phyloP scores from a whole-genome alignment of 1,140 invertebrate genomes.

The Neoseiulus cucumeris region DNA sequence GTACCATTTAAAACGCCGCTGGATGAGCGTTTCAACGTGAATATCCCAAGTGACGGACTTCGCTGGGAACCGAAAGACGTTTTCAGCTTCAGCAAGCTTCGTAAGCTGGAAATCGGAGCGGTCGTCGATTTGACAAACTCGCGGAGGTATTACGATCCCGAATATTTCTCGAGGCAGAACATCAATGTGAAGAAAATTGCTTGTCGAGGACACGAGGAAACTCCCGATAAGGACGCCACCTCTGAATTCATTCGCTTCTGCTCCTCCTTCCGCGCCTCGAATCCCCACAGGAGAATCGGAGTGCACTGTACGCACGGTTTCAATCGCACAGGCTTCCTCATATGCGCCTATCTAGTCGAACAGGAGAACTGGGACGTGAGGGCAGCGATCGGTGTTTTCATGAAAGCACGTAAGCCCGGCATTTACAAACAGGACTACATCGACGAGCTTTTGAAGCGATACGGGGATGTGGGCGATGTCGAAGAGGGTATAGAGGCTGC shows the following conservation, averaged over 20 bases:
- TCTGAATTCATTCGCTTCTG: background rate
- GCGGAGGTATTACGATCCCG: background rate
- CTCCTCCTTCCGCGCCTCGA: background rate
- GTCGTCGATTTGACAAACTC: background rate
- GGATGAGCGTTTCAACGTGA: background rate
- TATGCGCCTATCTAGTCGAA: slow-evolving; percentile 72
- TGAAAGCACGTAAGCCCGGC: slow-evolving; percentile 36
- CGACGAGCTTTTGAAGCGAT: slow-evolving; percentile 38
- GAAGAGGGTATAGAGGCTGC: slow-evolving; percentile 39
- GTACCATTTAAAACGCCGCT: background rate
- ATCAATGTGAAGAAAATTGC: background rate
- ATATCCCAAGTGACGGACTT: background rate
- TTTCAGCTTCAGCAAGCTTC: background rate
- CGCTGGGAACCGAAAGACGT: background rate
- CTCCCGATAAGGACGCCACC: background rate
- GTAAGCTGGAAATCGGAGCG: background rate
- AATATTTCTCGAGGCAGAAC: background rate
- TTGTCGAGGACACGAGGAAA: background rate
- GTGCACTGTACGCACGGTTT: slow-evolving; percentile 99
- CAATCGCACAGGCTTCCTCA: slow-evolving; percentile 85
- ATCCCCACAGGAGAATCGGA: slow-evolving; percentile 23
- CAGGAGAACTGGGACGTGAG: slow-evolving; percentile 45
- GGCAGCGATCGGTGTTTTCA: slow-evolving; percentile 54
- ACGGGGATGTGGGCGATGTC: slow-evolving; percentile 50
- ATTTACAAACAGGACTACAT: slow-evolving; percentile 50